A percentile compares a stretch with the other conserved stretches of the same genome.
These are phyloP conservation scores for Seriola dumerili DNA, from an alignment of 2,113 vertebrate genomes.

Conservation along the genomic window DNA sequence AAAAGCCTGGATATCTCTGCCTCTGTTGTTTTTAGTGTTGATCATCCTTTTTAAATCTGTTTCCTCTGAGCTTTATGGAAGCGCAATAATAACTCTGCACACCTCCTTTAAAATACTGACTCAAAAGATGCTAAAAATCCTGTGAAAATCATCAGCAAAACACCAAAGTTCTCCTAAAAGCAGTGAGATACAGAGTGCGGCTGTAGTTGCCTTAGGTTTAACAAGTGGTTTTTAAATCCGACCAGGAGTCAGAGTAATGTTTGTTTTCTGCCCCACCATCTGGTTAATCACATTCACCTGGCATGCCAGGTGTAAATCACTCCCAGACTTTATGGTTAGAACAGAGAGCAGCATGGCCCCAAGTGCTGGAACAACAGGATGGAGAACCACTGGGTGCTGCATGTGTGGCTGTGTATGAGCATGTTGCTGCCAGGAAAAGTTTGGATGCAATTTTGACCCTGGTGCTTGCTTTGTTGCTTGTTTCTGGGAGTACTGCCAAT, in stretches of 20 bases:
- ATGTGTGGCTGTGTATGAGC: constrained; percentile 38
- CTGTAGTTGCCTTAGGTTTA: constrained; percentile 28
- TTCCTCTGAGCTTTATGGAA: not conserved
- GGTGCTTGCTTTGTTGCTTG: constrained; percentile 62
- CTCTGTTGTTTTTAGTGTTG: not conserved
- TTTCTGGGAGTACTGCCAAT: constrained; percentile 64
- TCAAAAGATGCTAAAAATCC: not conserved
- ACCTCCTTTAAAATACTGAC: not conserved
- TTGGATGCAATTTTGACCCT: constrained; percentile 64
- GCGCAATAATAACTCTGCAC: not conserved
- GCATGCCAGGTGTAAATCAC: constrained; percentile 57
- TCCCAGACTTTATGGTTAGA: constrained; percentile 34
- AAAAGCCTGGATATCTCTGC: no score
- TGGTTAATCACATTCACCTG: constrained; percentile 52
- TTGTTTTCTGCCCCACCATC: constrained; percentile 36
- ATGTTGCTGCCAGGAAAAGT: constrained; percentile 68
- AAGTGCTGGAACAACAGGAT: constrained; percentile 25
- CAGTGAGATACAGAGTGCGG: not conserved
- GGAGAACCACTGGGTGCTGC: constrained; percentile 28
- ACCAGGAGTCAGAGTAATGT: constrained; percentile 26
- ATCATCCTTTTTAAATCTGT: not conserved
- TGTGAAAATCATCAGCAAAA: not conserved
- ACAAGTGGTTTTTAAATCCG: constrained; percentile 22
- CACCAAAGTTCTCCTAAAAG: not conserved
- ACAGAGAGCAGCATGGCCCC: constrained; percentile 16